Percentiles rank a stretch among this genome's conserved stretches.
phyloP scores from a whole-genome alignment of 2,888 invertebrate species.

The Pediacus dermestoides region DNA sequence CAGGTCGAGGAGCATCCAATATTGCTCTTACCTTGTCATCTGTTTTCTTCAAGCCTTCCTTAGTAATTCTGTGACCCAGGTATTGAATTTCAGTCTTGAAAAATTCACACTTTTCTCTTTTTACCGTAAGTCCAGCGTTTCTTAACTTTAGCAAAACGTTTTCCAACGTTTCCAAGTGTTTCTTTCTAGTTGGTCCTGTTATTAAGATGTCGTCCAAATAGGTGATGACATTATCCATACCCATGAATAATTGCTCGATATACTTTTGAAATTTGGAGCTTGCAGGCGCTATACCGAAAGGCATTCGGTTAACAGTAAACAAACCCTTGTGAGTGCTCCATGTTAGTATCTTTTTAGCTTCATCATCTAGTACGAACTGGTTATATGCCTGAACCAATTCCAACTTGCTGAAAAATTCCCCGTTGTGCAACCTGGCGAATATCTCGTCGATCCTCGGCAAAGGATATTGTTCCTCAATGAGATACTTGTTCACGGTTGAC shows the following conservation, averaged over 20 bases:
- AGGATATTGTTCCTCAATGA: conserved; percentile 4
- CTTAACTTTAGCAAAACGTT: conserved; percentile 26
- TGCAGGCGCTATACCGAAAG: conserved; percentile 3
- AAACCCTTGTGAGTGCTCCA: conserved; percentile 4
- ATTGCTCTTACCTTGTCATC: conserved; percentile 21
- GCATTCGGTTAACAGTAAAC: background rate
- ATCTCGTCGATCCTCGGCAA: conserved; percentile 7
- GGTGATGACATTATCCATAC: conserved; percentile 29
- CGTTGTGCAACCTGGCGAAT: conserved; percentile 1
- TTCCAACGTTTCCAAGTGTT: conserved; percentile 29
- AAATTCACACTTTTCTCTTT: conserved; percentile 37
- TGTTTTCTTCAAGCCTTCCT: conserved; percentile 17
- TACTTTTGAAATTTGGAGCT: conserved; percentile 36
- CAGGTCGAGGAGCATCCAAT: conserved; percentile 15
- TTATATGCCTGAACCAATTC: conserved; percentile 8
- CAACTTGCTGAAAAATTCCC: conserved; percentile 5
- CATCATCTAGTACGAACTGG: conserved; percentile 10
- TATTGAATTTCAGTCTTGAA: conserved; percentile 34
- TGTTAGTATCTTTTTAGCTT: conserved; percentile 2
- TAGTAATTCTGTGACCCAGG: conserved; percentile 30
- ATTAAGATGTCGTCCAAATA: conserved; percentile 38
- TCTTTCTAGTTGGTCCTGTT: conserved; percentile 25
- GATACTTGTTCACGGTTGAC: conserved; percentile 5
- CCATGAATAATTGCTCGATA: conserved; percentile 36
- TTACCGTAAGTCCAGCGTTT: conserved; percentile 31